A percentile compares a stretch with the other conserved stretches of the same genome.
These are phyloP conservation scores for Carollia perspicillata DNA, from an alignment of 2,113 vertebrate species.

Conservation along the genomic window DNA sequence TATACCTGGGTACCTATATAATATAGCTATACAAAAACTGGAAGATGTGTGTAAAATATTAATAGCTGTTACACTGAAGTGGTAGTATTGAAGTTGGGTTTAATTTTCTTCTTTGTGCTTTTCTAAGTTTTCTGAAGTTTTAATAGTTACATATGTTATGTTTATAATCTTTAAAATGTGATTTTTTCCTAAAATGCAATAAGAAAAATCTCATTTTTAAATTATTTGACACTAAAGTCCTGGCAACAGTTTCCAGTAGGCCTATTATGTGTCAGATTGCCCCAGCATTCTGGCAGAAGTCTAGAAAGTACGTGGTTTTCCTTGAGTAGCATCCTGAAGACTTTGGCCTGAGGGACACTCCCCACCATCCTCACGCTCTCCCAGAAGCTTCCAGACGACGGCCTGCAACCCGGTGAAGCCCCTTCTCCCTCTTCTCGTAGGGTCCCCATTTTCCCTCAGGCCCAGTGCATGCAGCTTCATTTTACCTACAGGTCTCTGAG, in stretches of 20 bases:
- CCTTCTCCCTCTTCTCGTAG: not conserved
- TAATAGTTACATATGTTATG: not conserved
- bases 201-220: not conserved
- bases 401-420: accelerated
- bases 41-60: not conserved
- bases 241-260: not conserved
- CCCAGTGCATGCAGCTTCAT: accelerated
- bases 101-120: constrained; percentile 25
- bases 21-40: not conserved
- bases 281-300: not conserved
- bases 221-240: not conserved
- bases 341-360: not conserved
- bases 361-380: accelerated
- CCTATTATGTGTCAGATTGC: not conserved
- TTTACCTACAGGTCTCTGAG: not conserved
- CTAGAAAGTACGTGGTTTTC: not conserved
- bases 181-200: not conserved
- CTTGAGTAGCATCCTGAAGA: not conserved
- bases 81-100: not conserved
- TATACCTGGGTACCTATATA: not conserved
- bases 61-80: not conserved
- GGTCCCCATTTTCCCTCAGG: not conserved
- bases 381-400: not conserved
- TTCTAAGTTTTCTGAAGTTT: constrained; percentile 28
- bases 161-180: not conserved